phyloP scores from a whole-genome alignment of 2,113 vertebrate genomes.

The Colius striatus region DNA sequence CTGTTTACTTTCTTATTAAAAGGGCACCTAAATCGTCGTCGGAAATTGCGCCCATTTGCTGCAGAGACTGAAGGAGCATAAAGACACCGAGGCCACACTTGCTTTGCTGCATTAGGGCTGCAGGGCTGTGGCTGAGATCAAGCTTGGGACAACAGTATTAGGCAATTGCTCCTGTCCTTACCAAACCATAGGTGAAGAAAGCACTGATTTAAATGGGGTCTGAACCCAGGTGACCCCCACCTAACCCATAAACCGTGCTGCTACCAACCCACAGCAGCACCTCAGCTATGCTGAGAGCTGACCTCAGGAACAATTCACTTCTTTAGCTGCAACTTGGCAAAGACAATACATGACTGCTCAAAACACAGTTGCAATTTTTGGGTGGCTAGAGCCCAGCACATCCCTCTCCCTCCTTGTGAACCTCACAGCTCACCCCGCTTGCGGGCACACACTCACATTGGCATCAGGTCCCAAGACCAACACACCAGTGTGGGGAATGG shows the following conservation, averaged over 20 bases:
- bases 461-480: neutral
- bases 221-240: conserved; percentile 23
- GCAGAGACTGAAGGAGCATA: neutral
- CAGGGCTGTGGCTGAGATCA: neutral
- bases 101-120: neutral
- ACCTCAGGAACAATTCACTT: neutral
- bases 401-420: neutral
- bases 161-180: neutral
- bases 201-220: neutral
- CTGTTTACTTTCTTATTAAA: neutral
- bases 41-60: neutral
- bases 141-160: neutral
- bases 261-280: neutral
- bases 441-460: fast-evolving
- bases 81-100: fast-evolving
- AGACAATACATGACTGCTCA: fast-evolving
- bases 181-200: fast-evolving
- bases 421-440: fast-evolving
- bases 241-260: neutral
- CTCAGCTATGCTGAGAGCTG: neutral
- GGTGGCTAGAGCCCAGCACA: neutral
- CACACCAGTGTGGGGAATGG: fast-evolving
- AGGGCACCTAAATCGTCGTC: neutral
- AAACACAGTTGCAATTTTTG: neutral
- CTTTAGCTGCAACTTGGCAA: neutral